Percentiles rank a stretch among this genome's conserved stretches.
These are phyloP conservation scores for Sipha flava DNA, from an alignment of 1,140 invertebrate species.

Conservation along the genomic window DNA sequence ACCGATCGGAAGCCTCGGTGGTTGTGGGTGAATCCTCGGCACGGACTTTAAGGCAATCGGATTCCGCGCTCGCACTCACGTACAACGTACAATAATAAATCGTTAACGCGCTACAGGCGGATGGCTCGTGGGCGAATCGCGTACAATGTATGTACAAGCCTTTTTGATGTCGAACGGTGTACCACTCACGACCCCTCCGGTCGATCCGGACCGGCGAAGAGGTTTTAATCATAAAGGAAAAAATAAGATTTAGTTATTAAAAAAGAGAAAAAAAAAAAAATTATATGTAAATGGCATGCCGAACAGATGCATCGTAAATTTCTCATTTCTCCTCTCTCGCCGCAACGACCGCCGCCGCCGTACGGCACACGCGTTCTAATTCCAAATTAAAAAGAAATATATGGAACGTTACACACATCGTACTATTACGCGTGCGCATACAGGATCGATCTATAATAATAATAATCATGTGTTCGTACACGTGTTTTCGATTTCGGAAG, in stretches of 20 bases:
- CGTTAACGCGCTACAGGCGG: neutral
- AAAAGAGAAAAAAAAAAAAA: neutral
- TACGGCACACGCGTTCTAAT: neutral
- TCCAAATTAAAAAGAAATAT: neutral
- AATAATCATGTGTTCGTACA: no score
- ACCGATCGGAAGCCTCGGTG: neutral
- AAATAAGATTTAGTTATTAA: neutral
- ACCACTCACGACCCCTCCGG: no score
- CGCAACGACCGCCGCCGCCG: neutral
- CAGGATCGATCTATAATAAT: no score
- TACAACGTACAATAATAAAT: neutral
- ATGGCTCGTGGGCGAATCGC: constrained; percentile 1
- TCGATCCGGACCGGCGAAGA: neutral
- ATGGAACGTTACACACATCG: neutral
- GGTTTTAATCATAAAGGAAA: neutral
- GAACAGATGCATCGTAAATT: neutral
- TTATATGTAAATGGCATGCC: neutral
- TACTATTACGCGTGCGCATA: no score
- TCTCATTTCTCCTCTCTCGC: neutral
- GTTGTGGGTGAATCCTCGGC: neutral
- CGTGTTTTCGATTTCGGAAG: neutral
- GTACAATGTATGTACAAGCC: no score
- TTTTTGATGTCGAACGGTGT: neutral
- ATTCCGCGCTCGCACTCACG: neutral
- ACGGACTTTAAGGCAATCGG: neutral